A percentile compares a stretch with the other conserved stretches of the same genome.
These are phyloP conservation scores for Acinonyx jubatus DNA, from an alignment of 2,113 vertebrate species.

Conservation along the genomic window DNA sequence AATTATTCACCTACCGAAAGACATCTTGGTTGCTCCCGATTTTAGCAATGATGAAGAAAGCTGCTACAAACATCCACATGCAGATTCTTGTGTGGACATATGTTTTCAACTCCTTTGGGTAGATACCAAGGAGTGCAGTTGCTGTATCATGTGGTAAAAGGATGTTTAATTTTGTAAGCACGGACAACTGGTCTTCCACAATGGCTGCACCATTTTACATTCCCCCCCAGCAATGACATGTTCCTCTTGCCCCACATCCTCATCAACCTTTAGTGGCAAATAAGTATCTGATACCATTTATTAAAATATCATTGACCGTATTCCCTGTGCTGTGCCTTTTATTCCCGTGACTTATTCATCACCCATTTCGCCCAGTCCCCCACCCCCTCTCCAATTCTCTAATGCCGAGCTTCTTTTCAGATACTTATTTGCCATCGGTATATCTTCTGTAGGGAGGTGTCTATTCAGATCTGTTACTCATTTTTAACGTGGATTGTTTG, in stretches of 20 bases:
- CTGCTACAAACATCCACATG: not conserved
- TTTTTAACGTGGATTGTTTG: not conserved
- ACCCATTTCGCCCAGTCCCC: not conserved
- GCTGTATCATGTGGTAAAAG: not conserved
- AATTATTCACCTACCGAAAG: not conserved
- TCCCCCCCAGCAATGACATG: not conserved
- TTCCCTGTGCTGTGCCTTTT: not conserved
- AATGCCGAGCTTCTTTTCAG: not conserved
- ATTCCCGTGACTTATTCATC: not conserved
- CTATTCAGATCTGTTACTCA: not conserved
- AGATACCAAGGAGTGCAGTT: not conserved
- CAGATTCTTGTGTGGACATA: not conserved
- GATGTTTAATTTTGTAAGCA: not conserved
- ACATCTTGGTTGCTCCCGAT: not conserved
- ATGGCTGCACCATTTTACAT: not conserved
- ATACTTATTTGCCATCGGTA: not conserved
- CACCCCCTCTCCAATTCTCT: not conserved
- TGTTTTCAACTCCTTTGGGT: not conserved
- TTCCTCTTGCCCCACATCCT: not conserved
- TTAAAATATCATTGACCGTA: not conserved
- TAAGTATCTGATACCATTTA: too few species aligned
- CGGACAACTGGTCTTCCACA: not conserved
- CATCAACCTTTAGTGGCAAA: not conserved
- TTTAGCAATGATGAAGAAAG: not conserved
- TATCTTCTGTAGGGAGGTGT: not conserved